phyloP scores from a whole-genome alignment of 2,113 vertebrate genomes.

The Deroptyus accipitrinus region DNA sequence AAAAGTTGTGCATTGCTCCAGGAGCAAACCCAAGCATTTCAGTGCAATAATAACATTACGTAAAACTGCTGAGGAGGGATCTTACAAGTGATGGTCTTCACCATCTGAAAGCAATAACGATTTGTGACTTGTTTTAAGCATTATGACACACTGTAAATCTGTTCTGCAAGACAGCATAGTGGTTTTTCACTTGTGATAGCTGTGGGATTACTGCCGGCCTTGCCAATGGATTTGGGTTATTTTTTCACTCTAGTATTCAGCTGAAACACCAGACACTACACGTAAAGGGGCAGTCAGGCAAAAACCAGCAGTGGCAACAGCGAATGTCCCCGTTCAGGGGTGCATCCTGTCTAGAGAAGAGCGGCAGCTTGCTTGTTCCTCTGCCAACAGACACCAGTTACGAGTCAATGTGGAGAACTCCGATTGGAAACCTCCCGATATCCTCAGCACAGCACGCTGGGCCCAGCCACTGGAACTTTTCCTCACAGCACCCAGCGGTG shows the following conservation, averaged over 20 bases:
- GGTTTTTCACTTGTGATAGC: neutral
- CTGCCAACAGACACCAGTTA: too few species aligned
- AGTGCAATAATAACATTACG: neutral
- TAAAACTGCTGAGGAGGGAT: neutral
- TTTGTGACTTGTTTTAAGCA: neutral
- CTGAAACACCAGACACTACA: neutral
- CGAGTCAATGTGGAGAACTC: neutral
- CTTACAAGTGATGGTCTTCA: neutral
- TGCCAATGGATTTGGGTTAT: neutral
- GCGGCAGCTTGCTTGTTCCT: neutral
- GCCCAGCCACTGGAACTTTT: neutral
- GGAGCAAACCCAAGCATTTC: neutral
- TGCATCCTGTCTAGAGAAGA: neutral
- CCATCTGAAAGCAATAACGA: neutral
- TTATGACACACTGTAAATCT: fast-evolving
- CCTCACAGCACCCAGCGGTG: neutral
- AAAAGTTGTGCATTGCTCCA: neutral
- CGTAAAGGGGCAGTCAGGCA: neutral
- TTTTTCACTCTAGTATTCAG: neutral
- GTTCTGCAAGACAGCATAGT: fast-evolving
- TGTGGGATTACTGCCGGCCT: neutral
- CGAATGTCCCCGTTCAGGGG: neutral
- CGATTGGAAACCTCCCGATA: neutral
- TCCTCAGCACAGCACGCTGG: neutral
- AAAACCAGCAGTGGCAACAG: neutral